Conservation (phyloP, 1,140 invertebrate species). For the Neodiprion pinetum region DNA sequence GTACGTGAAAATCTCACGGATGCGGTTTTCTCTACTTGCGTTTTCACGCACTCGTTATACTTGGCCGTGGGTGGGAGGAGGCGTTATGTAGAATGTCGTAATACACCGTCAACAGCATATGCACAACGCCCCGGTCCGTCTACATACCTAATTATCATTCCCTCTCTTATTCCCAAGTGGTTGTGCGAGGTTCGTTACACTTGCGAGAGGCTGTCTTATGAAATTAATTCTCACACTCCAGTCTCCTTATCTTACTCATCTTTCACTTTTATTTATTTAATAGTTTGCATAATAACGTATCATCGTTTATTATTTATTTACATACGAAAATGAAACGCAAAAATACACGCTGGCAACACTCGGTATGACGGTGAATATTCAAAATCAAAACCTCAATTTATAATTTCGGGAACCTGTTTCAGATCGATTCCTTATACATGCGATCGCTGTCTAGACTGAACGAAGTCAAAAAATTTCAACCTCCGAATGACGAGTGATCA, state of each 20-base stretch:
- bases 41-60: constrained; percentile 2
- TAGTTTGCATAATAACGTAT: too few relatives aligned
- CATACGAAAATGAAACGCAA: too few relatives aligned
- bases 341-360: too few relatives aligned
- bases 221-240: not conserved
- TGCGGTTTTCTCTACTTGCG: not conserved
- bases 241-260: not conserved
- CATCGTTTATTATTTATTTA: too few relatives aligned
- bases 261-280: not conserved
- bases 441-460: too few relatives aligned
- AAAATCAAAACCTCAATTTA: too few relatives aligned
- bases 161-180: not conserved
- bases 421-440: too few relatives aligned
- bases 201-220: not conserved
- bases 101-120: not conserved
- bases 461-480: too few relatives aligned
- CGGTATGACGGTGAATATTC: too few relatives aligned
- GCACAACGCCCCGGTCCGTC: not conserved
- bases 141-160: not conserved
- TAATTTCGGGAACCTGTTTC: too few relatives aligned
- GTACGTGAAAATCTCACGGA: not conserved
- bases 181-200: not conserved
- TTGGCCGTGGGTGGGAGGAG: not conserved
- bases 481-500: too few relatives aligned
- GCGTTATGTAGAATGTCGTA: not conserved